A percentile compares a stretch with the other conserved stretches of the same genome.
phyloP scores from a whole-genome alignment of 92 coral and sea anemone genomes.

The Phenganax marumi region DNA sequence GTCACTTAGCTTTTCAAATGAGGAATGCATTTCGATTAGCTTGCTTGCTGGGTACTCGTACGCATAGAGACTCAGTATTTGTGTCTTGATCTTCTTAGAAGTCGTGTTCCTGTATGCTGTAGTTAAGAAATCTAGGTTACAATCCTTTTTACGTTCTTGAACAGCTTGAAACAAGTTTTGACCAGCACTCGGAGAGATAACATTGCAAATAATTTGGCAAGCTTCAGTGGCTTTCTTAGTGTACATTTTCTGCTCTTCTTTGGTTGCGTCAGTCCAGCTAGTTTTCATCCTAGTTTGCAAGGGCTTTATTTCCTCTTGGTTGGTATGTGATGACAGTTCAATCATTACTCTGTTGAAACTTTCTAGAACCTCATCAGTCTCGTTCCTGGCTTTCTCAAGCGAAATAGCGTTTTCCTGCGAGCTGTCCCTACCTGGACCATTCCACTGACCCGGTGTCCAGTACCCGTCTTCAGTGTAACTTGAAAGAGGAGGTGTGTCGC shows the following conservation, averaged over 20 bases:
- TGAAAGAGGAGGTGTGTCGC: constrained; percentile 2
- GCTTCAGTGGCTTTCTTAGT: not conserved
- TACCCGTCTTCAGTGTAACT: not conserved
- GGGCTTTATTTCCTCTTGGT: constrained; percentile 34
- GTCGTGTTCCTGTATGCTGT: constrained; percentile 11
- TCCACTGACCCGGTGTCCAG: constrained; percentile 10
- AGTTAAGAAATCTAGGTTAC: constrained; percentile 12
- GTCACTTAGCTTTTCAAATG: not conserved
- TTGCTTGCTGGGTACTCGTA: constrained; percentile 4
- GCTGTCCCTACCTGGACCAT: constrained; percentile 4
- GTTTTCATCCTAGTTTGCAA: constrained; percentile 23
- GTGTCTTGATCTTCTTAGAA: constrained; percentile 10
- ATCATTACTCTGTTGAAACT: constrained; percentile 40
- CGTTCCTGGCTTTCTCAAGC: constrained; percentile 11
- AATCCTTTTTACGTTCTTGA: not conserved
- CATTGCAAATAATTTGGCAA: constrained; percentile 1
- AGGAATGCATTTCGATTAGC: not conserved
- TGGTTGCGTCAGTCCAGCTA: constrained; percentile 1
- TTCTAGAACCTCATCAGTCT: constrained; percentile 26
- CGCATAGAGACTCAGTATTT: constrained; percentile 9
- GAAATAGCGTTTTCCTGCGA: not conserved
- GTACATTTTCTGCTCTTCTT: constrained; percentile 6
- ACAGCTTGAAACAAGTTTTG: not conserved
- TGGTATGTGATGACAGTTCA: constrained; percentile 28
- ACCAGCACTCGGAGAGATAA: constrained; percentile 12